Evolutionary conservation across 1,140 invertebrate species (phyloP).

Genomic region (Pollicipes pollicipes): DNA sequence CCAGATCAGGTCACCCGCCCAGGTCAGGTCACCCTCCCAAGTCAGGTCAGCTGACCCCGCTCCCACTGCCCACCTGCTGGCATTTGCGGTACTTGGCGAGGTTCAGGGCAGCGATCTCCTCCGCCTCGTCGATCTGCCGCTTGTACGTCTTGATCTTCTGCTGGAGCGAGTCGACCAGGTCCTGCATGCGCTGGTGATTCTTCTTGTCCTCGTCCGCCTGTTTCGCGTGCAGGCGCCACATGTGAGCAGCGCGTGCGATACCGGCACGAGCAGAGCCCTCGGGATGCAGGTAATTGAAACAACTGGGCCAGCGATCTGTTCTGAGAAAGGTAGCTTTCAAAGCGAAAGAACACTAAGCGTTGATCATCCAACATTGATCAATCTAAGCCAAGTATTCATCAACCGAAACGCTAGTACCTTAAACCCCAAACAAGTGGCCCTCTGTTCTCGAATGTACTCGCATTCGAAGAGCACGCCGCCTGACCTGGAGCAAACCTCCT

Average conservation of each 20-base stretch:
- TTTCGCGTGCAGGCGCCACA: slow-evolving; percentile 23
- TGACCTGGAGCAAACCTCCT: not conserved
- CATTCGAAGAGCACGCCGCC: not conserved
- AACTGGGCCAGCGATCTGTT: no score
- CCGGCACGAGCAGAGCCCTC: slow-evolving; percentile 32
- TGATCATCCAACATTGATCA: slow-evolving; percentile 27
- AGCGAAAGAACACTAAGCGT: no score
- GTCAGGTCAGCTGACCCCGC: not conserved
- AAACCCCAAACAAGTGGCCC: no score
- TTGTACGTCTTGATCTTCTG: slow-evolving; percentile 43
- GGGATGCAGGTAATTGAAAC: no score
- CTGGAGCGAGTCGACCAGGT: slow-evolving; percentile 41
- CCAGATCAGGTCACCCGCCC: no score
- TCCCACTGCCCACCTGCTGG: not conserved
- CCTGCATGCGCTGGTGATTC: slow-evolving; percentile 37
- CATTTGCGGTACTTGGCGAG: slow-evolving; percentile 42
- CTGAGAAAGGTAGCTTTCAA: no score
- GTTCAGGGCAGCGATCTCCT: slow-evolving; percentile 40
- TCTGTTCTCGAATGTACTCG: not conserved
- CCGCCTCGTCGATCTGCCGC: slow-evolving; percentile 41
- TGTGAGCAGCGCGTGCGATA: slow-evolving; percentile 34
- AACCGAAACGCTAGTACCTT: no score
- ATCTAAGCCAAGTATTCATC: slow-evolving; percentile 18
- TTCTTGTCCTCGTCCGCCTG: slow-evolving; percentile 36
- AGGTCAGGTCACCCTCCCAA: not conserved